Evolutionary conservation across 2,888 invertebrate species (phyloP), one percentile per base, ranked within the genome.

Genomic region (Yponomeuta malinellus): DNA sequence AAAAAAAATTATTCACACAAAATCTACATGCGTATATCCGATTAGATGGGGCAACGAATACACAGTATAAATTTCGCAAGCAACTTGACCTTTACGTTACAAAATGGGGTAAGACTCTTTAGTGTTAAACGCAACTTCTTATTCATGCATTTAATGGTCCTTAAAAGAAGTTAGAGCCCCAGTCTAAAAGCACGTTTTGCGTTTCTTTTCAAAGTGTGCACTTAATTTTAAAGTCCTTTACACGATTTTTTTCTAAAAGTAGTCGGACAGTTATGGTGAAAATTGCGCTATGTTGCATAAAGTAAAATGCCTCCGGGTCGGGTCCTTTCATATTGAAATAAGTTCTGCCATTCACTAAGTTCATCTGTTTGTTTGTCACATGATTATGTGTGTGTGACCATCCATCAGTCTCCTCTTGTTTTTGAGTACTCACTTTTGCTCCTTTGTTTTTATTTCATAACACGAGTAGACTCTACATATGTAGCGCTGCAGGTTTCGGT

Each of bases 371-470:
- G 65, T 65, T 65, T 12, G 29, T 65, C 65, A 23, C 64, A 31
- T 31, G 12, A 31, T 31, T 10, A 29, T 33, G 23, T 23, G 23
- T 65, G 29, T 65, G 65, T 65, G 33, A 65, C 65, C 65, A 65
- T 65, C 65, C 65, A 65, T 65, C 65, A 29, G 52, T 65, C 65
- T 33, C 5, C 64, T 23, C 65, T 29, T 65, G 65, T 29, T 65
- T 65, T 65, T 65, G 31, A 9, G 29, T 10, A 65, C 29, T 29
- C 52, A 59, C 31, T 65, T 65, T 31, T 31, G 3, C 65, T 65
- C 31, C 12, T 65, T 65, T 65, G 31, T 59, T 59, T 65, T 31
- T 65, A 65, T 65, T 65, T 65, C 65, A 65, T 65, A 65, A 65
- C 33, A 8, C 23, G 2, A 63, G 65, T 10, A 63, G 10, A 64